Evolutionary conservation across 2,797 vertebrate genomes (phyloP).

Genomic region (Lindbergichthys nudifrons): DNA sequence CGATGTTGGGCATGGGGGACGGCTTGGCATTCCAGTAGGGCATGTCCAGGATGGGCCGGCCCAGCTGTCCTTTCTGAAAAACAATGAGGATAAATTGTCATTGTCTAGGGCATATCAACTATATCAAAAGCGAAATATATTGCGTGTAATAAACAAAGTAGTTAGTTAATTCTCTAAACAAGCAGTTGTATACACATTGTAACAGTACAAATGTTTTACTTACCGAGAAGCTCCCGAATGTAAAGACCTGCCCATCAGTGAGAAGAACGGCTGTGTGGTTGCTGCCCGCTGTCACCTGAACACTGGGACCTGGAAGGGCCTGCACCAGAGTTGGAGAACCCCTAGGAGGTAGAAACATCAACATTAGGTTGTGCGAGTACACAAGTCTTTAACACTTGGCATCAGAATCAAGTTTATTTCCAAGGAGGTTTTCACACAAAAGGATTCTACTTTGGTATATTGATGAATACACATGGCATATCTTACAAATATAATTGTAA

Average conservation of each 20-base stretch:
- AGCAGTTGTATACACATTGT: neutral
- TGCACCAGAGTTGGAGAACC: slow-evolving; percentile 97
- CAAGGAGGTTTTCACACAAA: too few species aligned
- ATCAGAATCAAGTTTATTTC: too few species aligned
- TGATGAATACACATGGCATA: too few species aligned
- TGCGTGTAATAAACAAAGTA: neutral
- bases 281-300: slow-evolving; percentile 97
- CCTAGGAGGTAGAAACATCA: slow-evolving; percentile 77
- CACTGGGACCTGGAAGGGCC: slow-evolving; percentile 92
- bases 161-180: neutral
- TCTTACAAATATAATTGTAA: too few species aligned
- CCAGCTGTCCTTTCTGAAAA: slow-evolving; percentile 95
- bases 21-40: slow-evolving; percentile 99
- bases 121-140: neutral
- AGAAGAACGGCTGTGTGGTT: slow-evolving; percentile 98
- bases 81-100: slow-evolving; percentile 9
- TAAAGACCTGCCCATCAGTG: slow-evolving; percentile 98
- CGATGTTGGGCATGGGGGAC: slow-evolving; percentile 98
- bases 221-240: slow-evolving; percentile 99
- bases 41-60: slow-evolving; percentile 96
- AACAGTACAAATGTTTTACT: slow-evolving; percentile 58
- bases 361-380: neutral
- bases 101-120: neutral
- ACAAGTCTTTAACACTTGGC: too few species aligned
- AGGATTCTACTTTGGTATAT: too few species aligned